phyloP scores from a whole-genome alignment of 2,113 vertebrate genomes.

The Ochotona princeps region DNA sequence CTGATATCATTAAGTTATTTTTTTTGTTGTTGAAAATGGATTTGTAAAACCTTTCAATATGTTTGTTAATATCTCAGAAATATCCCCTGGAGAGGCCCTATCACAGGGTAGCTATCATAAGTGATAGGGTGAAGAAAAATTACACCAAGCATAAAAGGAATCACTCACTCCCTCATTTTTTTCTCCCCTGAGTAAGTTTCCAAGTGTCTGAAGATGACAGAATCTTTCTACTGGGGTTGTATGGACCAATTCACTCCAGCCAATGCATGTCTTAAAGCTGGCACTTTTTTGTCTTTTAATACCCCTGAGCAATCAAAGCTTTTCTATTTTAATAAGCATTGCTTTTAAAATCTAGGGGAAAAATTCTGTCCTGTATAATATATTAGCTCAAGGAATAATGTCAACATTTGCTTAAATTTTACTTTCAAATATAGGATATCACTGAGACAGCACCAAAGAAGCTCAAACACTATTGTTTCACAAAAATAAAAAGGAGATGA shows the following conservation, averaged over 20 bases:
- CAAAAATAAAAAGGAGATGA: background rate
- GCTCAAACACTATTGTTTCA: background rate
- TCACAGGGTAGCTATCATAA: background rate
- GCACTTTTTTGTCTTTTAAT: background rate
- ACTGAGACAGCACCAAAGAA: background rate
- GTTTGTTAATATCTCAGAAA: slow-evolving; percentile 61
- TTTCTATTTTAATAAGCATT: slow-evolving; percentile 37
- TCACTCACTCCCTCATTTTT: background rate
- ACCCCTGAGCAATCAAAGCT: background rate
- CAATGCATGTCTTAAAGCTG: background rate
- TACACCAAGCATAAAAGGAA: background rate
- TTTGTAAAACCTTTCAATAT: slow-evolving; percentile 59
- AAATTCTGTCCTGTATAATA: slow-evolving; percentile 3
- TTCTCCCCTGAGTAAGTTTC: background rate
- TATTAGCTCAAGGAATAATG: background rate
- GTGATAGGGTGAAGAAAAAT: slow-evolving; percentile 1
- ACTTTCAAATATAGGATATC: slow-evolving; percentile 23
- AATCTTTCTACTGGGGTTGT: background rate
- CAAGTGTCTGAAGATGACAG: background rate
- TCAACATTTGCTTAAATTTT: slow-evolving; percentile 55
- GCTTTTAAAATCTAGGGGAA: slow-evolving; percentile 3
- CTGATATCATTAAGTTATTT: slow-evolving; percentile 62
- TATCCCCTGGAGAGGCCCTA: background rate
- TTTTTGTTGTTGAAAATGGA: slow-evolving; percentile 58
- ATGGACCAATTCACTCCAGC: background rate